Percentiles rank a stretch among this genome's conserved stretches.
phyloP scores from a whole-genome alignment of 1,140 invertebrate species.

The Melanaphis sacchari region DNA sequence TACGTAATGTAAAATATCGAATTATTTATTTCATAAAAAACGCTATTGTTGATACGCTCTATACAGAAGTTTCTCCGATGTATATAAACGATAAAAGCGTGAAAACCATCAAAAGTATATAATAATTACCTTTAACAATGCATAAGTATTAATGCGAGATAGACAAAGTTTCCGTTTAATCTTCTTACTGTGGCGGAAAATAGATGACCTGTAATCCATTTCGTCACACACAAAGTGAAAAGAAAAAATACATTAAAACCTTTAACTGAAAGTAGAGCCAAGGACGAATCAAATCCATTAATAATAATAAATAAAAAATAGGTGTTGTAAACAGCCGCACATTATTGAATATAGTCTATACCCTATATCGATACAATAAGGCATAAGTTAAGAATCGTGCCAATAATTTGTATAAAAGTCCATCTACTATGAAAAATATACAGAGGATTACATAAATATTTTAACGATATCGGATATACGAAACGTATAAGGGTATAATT shows the following conservation, averaged over 20 bases:
- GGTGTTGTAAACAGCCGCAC: not conserved
- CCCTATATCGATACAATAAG: too few relatives aligned
- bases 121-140: conserved; percentile 8
- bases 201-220: not conserved
- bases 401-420: too few relatives aligned
- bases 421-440: too few relatives aligned
- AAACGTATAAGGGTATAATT: too few relatives aligned
- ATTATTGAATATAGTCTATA: not conserved
- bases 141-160: not conserved
- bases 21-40: not conserved
- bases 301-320: not conserved
- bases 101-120: not conserved
- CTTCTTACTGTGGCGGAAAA: not conserved
- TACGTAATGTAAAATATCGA: not conserved
- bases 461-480: not conserved
- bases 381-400: too few relatives aligned
- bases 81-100: not conserved
- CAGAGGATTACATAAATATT: not conserved
- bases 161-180: not conserved
- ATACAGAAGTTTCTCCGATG: not conserved
- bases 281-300: not conserved
- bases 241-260: not conserved
- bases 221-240: not conserved
- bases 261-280: not conserved
- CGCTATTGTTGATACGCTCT: not conserved